phyloP scores from a whole-genome alignment of 2,113 vertebrate species.

The crab-eating macaque (Macaca fascicularis) region T2T-MFA8v1.1 NC_088389.1:49189001-49189500 shows the following conservation, averaged over 20 bases:
- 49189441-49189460: not conserved
- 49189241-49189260: not conserved
- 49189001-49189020: constrained; percentile 82
- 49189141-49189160: constrained; percentile 20
- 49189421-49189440: constrained; percentile 22
- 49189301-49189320: not conserved
- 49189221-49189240: not conserved
- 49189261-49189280: not conserved
- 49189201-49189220: constrained; percentile 18
- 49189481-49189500: constrained; percentile 7
- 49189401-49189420: constrained; percentile 1
- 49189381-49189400: not conserved
- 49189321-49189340: not conserved
- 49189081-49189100: constrained; percentile 97
- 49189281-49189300: not conserved
- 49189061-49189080: constrained; percentile 95
- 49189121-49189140: not conserved
- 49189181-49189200: not conserved
- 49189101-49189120: constrained; percentile 8
- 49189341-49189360: not conserved
- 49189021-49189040: constrained; percentile 94
- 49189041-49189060: constrained; percentile 94
- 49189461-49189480: not conserved
- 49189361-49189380: constrained; percentile 19
- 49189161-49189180: not conserved